phyloP scores from a whole-genome alignment of 2,888 invertebrate species.

The Hoplodrina blanda region DNA sequence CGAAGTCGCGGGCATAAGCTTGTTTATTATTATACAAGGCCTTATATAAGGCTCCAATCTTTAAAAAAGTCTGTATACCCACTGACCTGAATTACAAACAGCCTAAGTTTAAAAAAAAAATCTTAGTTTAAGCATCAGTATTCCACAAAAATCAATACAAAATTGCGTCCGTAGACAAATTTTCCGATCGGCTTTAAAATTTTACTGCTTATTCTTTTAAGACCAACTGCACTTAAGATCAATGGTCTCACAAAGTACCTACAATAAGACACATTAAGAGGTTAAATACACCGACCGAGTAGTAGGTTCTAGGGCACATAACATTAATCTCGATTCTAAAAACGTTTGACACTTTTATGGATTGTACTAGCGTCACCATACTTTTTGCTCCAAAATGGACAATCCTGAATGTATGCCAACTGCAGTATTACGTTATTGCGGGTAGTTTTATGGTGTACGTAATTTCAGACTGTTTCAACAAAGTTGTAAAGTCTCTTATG shows the following conservation, averaged over 20 bases:
- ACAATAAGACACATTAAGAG: conserved; percentile 25
- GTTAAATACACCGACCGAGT: conserved; percentile 11
- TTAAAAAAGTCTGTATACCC: too few relatives aligned
- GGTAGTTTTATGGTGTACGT: conserved; percentile 26
- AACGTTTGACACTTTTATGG: conserved; percentile 50
- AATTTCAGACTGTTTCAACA: too few relatives aligned
- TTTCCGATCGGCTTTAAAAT: neutral
- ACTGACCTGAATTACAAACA: too few relatives aligned
- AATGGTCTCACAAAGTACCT: conserved; percentile 11
- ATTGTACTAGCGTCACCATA: conserved; percentile 43
- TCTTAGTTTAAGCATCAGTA: too few relatives aligned
- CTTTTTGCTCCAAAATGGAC: conserved; percentile 27
- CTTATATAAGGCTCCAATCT: too few relatives aligned
- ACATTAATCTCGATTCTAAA: conserved; percentile 56
- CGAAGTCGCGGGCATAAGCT: too few relatives aligned
- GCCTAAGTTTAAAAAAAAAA: too few relatives aligned
- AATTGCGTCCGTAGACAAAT: neutral
- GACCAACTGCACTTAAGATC: conserved; percentile 1
- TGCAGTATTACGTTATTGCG: conserved; percentile 39
- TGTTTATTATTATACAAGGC: too few relatives aligned
- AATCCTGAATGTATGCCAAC: conserved; percentile 30
- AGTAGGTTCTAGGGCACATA: conserved; percentile 42
- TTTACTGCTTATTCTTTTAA: neutral
- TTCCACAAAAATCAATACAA: too few relatives aligned
- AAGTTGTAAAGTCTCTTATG: too few relatives aligned